Conservation (phyloP, 2,797 vertebrate species). For the Platyrinchus mystaceus region DNA sequence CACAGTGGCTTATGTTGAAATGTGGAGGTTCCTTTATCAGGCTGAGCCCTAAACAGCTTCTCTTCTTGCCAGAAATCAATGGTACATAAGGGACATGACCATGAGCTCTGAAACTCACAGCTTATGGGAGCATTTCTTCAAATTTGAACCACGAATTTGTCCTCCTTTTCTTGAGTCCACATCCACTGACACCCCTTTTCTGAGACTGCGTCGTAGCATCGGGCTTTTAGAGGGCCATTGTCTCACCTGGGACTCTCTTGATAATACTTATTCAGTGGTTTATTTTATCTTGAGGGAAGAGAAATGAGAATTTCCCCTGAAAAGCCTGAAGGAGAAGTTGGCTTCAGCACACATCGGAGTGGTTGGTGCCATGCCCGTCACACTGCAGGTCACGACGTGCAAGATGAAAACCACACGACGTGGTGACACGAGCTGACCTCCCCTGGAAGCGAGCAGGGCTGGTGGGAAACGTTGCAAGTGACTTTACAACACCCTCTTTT, state of each 20-base stretch:
- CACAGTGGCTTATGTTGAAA: neutral
- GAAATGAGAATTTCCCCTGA: neutral
- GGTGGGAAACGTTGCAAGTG: neutral
- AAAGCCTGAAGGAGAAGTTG: neutral
- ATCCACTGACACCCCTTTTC: neutral
- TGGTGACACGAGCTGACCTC: neutral
- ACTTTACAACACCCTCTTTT: neutral
- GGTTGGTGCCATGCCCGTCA: neutral
- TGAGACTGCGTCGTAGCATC: fast-evolving
- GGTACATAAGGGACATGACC: neutral
- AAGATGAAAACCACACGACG: neutral
- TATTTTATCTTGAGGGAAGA: neutral
- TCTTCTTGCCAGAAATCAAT: neutral
- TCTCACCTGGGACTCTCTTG: neutral
- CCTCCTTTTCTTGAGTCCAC: neutral
- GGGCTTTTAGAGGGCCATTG: neutral
- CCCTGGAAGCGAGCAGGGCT: fast-evolving
- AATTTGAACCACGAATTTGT: neutral
- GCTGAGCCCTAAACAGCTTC: neutral
- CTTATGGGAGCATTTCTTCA: neutral
- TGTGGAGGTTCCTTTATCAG: neutral
- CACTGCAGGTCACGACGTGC: fast-evolving
- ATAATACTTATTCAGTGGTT: neutral
- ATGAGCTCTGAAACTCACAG: neutral
- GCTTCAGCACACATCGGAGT: neutral